Evolutionary conservation across 2,888 invertebrate species (phyloP), one percentile per base, ranked within the genome.

Genomic region (Phortica okadai): DNA sequence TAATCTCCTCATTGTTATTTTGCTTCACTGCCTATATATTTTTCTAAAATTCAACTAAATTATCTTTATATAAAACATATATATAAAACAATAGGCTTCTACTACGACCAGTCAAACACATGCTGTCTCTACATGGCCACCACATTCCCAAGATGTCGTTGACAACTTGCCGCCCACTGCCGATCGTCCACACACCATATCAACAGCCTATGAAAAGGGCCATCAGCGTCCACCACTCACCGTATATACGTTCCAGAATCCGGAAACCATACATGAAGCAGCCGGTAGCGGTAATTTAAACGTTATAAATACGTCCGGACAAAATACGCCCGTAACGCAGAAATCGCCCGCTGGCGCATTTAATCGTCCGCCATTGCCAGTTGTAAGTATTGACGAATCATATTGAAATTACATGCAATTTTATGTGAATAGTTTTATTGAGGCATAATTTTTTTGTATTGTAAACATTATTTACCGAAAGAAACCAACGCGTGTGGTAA

Each of bases 111-210:
- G 89, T 82, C 92, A 91, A 83, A 90, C 91, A 42, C 92, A 91
- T 74, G 92, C 91, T 75, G 90, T 92, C 7, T 91, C 92, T 74
- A 92, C 92, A 77, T 92, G 92, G 92, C 92, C 92, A 82, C 91
- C 92, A 88, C 92, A 92, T 90, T 90, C 91, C 84, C 92, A 91
- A 86, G 92, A 92, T 82, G 89, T 84, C 78, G 90, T 89, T 75
- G 86, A 89, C 70, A 79, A 84, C 70, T 81, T 89, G 80, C 89
- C 90, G 73, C 90, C 90, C 82, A 94, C 96, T 91, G 95, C 94
- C 76, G 97, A 97, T 82, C 93, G 98, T 80, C 98, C 98, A 0
- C 98, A 98, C 90, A 98, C 98, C 67, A 98, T 98, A 88, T 98
- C 98, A 6, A 95, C 97, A 81, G 97, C 95, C 8, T 97, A 97